These are phyloP conservation scores for Clitarchus hookeri DNA, from an alignment of 2,888 invertebrate species.

Conservation along the genomic window DNA sequence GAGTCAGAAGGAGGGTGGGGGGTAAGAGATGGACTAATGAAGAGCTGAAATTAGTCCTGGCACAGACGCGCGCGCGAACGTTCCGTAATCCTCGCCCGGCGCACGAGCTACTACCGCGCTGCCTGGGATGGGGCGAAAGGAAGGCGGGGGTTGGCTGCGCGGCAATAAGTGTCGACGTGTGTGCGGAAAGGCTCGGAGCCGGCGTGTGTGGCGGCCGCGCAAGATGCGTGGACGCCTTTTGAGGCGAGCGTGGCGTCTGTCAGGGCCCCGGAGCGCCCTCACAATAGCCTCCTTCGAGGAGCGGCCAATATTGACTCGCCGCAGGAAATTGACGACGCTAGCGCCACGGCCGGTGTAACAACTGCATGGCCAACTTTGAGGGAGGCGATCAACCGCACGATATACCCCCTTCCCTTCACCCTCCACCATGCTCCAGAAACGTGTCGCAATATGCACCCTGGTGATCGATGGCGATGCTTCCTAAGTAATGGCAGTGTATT, in stretches of 20 bases:
- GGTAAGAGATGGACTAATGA: not conserved
- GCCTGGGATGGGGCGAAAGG: not conserved
- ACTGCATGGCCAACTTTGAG: not conserved
- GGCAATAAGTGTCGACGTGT: not conserved
- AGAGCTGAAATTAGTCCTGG: not conserved
- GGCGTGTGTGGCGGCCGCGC: not conserved
- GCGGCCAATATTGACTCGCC: not conserved
- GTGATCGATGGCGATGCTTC: no score
- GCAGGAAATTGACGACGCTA: not conserved
- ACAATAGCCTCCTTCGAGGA: not conserved
- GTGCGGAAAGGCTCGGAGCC: not conserved
- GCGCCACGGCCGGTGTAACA: not conserved
- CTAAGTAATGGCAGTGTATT: no score
- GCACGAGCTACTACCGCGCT: not conserved
- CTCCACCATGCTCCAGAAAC: no score
- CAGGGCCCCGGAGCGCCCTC: not conserved
- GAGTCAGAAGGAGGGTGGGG: not conserved
- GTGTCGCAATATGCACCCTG: no score
- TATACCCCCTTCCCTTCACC: not conserved
- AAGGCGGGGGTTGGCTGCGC: not conserved
- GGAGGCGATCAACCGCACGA: not conserved
- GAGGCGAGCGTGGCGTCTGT: not conserved
- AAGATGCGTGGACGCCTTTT: not conserved
- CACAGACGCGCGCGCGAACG: not conserved
- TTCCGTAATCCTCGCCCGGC: not conserved